Conservation (phyloP, 1,140 invertebrate species). For the Delia radicum region DNA sequence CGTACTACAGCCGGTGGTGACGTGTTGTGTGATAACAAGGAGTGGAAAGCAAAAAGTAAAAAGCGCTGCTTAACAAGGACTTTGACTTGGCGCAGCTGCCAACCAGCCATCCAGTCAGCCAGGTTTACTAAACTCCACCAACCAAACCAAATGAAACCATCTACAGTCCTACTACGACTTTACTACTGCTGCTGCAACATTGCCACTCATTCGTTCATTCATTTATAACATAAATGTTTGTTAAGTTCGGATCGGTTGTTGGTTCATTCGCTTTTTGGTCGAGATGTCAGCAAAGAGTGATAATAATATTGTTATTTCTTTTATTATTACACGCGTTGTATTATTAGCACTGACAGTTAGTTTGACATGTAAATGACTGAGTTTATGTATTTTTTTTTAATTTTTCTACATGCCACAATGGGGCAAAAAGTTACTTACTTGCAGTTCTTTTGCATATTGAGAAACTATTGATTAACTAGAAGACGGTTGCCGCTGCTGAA, state of each 20-base stretch:
- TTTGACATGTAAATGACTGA: slow-evolving; percentile 33
- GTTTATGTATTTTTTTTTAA: slow-evolving; percentile 16
- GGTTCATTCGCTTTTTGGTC: not conserved
- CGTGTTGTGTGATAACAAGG: slow-evolving; percentile 27
- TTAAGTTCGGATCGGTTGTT: not conserved
- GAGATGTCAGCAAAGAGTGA: slow-evolving; percentile 25
- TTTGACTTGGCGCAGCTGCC: slow-evolving; percentile 14
- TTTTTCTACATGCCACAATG: no score
- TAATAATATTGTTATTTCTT: slow-evolving; percentile 31
- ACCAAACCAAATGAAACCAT: no score
- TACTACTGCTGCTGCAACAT: not conserved
- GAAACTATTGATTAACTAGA: no score
- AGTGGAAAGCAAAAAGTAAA: slow-evolving; percentile 25
- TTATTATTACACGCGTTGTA: slow-evolving; percentile 30
- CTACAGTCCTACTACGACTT: not conserved
- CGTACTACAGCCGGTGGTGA: not conserved
- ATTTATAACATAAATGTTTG: not conserved
- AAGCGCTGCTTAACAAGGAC: not conserved
- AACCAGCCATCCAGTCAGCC: not conserved
- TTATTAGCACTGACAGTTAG: slow-evolving; percentile 34
- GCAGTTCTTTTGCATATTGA: no score
- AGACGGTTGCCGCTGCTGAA: no score
- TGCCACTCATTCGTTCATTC: not conserved
- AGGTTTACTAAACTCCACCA: not conserved
- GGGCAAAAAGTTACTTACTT: no score